Percentiles rank a stretch among this genome's conserved stretches.
These are phyloP conservation scores for Eutolmus rufibarbis DNA, from an alignment of 2,888 invertebrate species.

Conservation along the genomic window DNA sequence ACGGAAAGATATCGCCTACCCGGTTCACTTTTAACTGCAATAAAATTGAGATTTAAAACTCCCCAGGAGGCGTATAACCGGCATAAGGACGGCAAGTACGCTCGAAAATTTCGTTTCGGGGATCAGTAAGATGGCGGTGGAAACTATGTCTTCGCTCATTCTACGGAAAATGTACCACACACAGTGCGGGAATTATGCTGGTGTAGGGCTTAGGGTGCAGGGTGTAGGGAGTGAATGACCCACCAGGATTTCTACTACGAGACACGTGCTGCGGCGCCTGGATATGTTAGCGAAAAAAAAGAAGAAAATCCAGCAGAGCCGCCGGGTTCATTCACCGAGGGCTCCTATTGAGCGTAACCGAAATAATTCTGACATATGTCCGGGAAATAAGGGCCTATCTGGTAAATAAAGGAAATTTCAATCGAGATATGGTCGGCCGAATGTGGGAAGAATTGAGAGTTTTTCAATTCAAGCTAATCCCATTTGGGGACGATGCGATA, in stretches of 20 bases:
- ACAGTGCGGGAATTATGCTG: neutral
- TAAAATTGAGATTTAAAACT: neutral
- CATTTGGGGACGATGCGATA: neutral
- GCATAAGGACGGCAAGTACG: neutral
- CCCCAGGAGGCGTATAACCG: neutral
- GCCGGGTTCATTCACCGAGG: neutral
- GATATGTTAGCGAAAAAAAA: neutral
- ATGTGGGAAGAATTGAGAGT: neutral
- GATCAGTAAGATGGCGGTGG: neutral
- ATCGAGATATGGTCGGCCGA: neutral
- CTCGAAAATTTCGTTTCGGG: neutral
- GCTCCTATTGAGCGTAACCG: neutral
- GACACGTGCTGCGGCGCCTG: neutral
- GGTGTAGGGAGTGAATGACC: neutral
- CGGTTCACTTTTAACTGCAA: neutral
- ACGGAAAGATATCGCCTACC: neutral
- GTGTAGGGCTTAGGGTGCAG: neutral
- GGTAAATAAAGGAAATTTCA: conserved; percentile 10
- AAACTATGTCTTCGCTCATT: neutral
- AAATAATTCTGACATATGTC: conserved; percentile 14
- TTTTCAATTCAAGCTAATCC: neutral
- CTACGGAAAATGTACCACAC: neutral
- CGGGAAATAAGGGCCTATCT: neutral
- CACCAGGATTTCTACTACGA: neutral
- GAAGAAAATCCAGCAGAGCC: neutral